Evolutionary conservation across 1,140 invertebrate species (phyloP).

Genomic region (Nasonia giraulti): DNA sequence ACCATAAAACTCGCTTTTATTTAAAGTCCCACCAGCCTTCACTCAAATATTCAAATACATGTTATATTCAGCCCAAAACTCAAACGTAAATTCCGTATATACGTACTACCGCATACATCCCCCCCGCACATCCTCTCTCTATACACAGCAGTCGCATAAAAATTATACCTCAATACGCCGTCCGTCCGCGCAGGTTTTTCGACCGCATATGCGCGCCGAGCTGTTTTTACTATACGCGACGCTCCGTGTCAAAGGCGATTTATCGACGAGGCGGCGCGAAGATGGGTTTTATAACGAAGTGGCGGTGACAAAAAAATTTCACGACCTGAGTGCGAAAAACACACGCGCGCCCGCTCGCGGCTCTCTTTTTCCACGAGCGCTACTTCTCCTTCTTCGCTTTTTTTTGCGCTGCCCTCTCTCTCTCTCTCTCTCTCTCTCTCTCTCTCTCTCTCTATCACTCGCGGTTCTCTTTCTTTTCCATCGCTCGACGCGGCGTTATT

Average conservation of each 20-base stretch:
- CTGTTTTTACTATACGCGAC: conserved; percentile 23
- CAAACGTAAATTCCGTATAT: neutral
- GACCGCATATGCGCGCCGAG: neutral
- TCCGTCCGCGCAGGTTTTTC: neutral
- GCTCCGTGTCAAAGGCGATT: conserved; percentile 28
- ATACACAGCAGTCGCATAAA: neutral
- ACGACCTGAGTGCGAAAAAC: conserved; percentile 12
- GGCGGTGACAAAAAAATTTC: conserved; percentile 22
- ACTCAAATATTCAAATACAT: neutral
- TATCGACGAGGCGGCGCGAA: conserved; percentile 19
- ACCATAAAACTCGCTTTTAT: no score
- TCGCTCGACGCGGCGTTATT: neutral
- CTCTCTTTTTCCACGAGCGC: neutral
- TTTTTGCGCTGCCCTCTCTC: neutral
- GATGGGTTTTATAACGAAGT: conserved; percentile 46
- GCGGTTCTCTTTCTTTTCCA: neutral
- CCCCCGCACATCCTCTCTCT: no score
- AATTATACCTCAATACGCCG: neutral
- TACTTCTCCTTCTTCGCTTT: neutral
- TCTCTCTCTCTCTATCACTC: neutral
- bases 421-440: neutral
- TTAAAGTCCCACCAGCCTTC: no score
- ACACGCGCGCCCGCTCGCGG: neutral
- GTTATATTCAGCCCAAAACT: no score
- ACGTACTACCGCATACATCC: neutral